These are phyloP conservation scores for Madoqua kirkii DNA, from an alignment of 2,113 vertebrate species.

Conservation along the genomic window DNA sequence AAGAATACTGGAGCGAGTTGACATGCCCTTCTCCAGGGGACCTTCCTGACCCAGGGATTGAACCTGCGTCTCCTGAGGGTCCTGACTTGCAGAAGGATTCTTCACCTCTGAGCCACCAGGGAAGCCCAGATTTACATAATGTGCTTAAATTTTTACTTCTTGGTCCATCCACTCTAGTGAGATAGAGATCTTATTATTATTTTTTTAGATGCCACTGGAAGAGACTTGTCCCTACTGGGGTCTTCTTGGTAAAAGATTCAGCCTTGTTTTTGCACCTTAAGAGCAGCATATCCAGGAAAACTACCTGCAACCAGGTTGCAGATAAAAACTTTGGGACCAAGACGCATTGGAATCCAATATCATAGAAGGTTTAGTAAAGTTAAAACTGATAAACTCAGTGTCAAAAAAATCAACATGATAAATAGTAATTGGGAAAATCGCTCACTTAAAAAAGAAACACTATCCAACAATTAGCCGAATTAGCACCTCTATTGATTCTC, in stretches of 20 bases:
- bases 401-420: constrained; percentile 57
- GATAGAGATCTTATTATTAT: background rate
- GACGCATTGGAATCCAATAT: constrained; percentile 23
- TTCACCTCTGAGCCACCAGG: background rate
- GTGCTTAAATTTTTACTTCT: background rate
- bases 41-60: background rate
- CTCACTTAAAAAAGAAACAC: constrained; percentile 74
- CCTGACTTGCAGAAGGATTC: background rate
- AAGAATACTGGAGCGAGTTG: background rate
- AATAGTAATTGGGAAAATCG: constrained; percentile 62
- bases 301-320: background rate
- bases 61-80: background rate
- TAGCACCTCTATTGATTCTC: constrained; percentile 80
- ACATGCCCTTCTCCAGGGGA: background rate
- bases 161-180: background rate
- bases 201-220: background rate
- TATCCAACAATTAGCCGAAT: constrained; percentile 72
- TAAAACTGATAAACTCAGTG: constrained; percentile 59
- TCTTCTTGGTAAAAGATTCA: background rate
- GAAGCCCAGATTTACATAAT: background rate
- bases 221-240: background rate
- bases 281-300: background rate
- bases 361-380: constrained; percentile 36
- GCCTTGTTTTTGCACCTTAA: background rate
- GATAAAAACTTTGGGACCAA: constrained; percentile 17